Base-by-base conservation (phyloP, 92 coral and sea anemone species). In the Porites evermanni region DNA sequence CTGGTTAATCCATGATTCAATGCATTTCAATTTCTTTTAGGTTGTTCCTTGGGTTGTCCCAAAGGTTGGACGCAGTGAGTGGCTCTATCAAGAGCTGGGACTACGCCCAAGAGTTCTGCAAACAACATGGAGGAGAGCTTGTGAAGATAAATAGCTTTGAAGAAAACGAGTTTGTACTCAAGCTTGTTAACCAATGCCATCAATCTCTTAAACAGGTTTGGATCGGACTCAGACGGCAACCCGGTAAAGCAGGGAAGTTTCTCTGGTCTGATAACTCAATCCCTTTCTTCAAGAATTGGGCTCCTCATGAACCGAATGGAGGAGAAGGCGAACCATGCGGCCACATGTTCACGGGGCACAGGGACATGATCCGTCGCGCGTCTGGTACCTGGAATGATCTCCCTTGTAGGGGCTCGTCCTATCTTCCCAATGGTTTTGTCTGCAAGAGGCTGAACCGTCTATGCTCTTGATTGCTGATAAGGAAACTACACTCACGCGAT, bases 241-340 rank as follows among this genome's bases (percentile, higher is more conserved):
- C 64, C 21, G 21, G 21, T 21, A 21, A 21, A 21, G 21, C 21
- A 21, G 21, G 21, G 6, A 20, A 17, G 12, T 53, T 53, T 52
- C 47, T 21, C 69, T 78, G 69, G 82, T 56, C 69, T 21, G 82
- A 78, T 59, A 17, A 66, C 51, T 79, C 83, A 3, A 26, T 79
- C 12, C 83, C 83, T 23, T 23, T 63, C 24, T 79, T 23, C 83
- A 59, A 47, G 71, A 10, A 23, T 72, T 79, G 83, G 83, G 83
- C 72, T 63, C 83, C 72, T 9, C 4, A 19, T 63, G 83, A 79
- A 63, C 83, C 83, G 54, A 79, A 64, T 38, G 83, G 83, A 12
- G 16, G 26, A 8, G 13, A 24, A 17, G 12, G 56, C 18, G 83
- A 79, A 63, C 72, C 72, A 5, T 79, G 83, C 23, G 58, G 72